Evolutionary conservation across 2,888 invertebrate genomes (phyloP).

Genomic region (Xanthostigma xanthostigma): DNA sequence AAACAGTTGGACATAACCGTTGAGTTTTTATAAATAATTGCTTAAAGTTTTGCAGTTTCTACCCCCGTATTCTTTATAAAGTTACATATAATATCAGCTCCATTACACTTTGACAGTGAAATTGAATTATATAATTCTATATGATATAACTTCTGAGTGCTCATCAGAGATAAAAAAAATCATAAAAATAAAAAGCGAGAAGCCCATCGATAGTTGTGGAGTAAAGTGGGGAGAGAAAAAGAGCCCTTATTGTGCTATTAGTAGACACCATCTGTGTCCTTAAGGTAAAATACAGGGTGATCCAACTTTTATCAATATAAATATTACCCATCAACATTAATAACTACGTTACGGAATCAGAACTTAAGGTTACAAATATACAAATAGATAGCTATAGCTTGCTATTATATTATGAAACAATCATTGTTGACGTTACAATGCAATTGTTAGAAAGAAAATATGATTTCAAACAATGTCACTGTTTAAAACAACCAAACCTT

Average conservation of each 20-base stretch:
- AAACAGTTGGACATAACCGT: too few species aligned
- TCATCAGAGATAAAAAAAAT: constrained; percentile 24
- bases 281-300: background rate
- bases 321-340: background rate
- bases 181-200: constrained; percentile 24
- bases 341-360: too few species aligned
- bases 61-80: too few species aligned
- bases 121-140: constrained; percentile 25
- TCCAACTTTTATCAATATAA: background rate
- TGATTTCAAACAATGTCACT: too few species aligned
- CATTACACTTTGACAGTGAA: constrained; percentile 9
- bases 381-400: too few species aligned
- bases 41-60: too few species aligned
- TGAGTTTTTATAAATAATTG: too few species aligned
- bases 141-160: constrained; percentile 19
- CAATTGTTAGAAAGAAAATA: too few species aligned
- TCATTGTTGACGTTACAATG: too few species aligned
- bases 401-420: too few species aligned
- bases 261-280: background rate
- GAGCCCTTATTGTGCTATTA: background rate
- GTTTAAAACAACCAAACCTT: too few species aligned
- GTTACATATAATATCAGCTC: background rate
- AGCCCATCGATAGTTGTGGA: background rate
- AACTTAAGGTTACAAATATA: too few species aligned
- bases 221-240: background rate